Base-by-base conservation (phyloP, 2,888 invertebrate species). In the Ganaspis brasiliensis region DNA sequence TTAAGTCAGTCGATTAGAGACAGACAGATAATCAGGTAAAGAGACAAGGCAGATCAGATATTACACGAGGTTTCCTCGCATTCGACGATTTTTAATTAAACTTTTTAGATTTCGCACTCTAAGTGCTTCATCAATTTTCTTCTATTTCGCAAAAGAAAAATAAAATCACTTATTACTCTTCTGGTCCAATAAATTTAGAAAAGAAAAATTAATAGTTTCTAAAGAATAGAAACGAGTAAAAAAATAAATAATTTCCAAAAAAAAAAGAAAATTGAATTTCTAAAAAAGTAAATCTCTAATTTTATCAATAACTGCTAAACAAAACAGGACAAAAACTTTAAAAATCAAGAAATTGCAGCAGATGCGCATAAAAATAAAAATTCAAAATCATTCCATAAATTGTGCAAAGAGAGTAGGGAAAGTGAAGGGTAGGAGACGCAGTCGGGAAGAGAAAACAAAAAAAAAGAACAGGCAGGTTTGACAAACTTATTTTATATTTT, bases 391-490 rank as follows among this genome's bases (percentile, higher is more conserved):
- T 55, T 72, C 16, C 14, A 31, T 9, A 72, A 55, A 73, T 16
- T 61, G 67, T 67, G 67, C 67, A 67, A n/a, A 67, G 45, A 40
- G 24, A 24, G 26, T 16, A 16, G 67, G 67, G 8, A 67, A 49
- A 40, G 45, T 37, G 52, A 55, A n/a, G 72, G 71, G 72, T 45
- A 71, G 55, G 52, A 75, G 16, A 14, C 21, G 70, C 79, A 82
- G 81, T 84, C 79, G 82, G 67, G 83, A 86, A 86, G 86, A 85
- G 86, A 89, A 82, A 86, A 81, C 83, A 87, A 87, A 81, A 81
- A 77, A 59, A 83, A 75, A 86, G 86, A 86, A 86, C 83, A 82
- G 84, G 83, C 81, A 87, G 85, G 84, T 89, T 89, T 84, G 76
- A 85, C 84, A 85, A 83, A 86, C 81, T 74, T 81, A 81, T 82